These are phyloP conservation scores for Noctua comes DNA, from an alignment of 2,888 invertebrate species.

Conservation along the genomic window DNA sequence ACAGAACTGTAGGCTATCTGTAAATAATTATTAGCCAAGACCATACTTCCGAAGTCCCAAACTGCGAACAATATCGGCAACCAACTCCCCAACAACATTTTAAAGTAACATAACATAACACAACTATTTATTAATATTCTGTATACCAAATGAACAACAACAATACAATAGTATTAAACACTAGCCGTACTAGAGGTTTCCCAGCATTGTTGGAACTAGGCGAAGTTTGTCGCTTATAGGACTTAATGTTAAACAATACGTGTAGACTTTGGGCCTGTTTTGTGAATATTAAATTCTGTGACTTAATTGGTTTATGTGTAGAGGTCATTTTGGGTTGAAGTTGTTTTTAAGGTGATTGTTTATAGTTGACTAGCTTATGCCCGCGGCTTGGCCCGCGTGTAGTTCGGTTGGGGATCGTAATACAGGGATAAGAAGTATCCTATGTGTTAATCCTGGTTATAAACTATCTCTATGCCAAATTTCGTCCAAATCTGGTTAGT, in stretches of 20 bases:
- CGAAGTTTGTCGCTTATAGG: constrained; percentile 19
- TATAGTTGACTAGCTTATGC: no score
- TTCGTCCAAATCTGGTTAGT: no score
- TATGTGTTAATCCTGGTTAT: no score
- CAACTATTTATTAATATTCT: constrained; percentile 10
- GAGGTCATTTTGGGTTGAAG: constrained; percentile 7
- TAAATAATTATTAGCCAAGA: background rate
- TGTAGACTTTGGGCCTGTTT: constrained; percentile 34
- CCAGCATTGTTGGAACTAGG: constrained; percentile 32
- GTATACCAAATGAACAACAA: constrained; percentile 10
- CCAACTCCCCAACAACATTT: background rate
- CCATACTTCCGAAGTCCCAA: background rate
- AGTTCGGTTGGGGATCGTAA: no score
- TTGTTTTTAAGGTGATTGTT: background rate
- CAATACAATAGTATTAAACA: constrained; percentile 33
- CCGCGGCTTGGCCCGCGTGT: no score
- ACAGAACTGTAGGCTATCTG: background rate
- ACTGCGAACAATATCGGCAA: background rate
- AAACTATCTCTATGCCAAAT: no score
- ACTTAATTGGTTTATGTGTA: constrained; percentile 19
- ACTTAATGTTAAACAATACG: constrained; percentile 43
- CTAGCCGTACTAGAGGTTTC: constrained; percentile 28
- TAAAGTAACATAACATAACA: constrained; percentile 13
- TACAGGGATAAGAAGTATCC: no score
- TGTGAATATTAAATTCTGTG: constrained; percentile 44